Percentiles rank a stretch among this genome's conserved stretches.
Evolutionary conservation across 2,797 vertebrate species (phyloP).

Genomic region (Champsocephalus esox): DNA sequence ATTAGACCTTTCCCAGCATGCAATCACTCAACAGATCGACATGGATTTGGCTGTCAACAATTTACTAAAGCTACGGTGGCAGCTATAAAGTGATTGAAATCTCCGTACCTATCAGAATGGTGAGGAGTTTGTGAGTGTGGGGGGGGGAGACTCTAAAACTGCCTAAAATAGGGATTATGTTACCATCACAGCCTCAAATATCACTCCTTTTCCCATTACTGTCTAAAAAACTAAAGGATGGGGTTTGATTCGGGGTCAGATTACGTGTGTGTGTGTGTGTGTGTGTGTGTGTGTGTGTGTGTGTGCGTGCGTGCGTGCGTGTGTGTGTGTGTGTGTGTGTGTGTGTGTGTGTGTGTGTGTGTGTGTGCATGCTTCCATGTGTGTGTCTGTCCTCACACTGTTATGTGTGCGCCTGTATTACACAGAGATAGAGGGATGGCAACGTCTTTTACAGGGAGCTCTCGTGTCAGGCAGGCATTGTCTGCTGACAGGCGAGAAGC

Average conservation of each 20-base stretch:
- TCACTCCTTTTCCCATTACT: constrained; percentile 45
- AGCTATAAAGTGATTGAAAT: constrained; percentile 78
- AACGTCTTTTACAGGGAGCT: constrained; percentile 81
- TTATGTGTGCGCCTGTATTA: constrained; percentile 20
- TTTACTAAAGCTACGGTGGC: constrained; percentile 70
- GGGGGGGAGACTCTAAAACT: constrained; percentile 49
- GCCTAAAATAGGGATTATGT: constrained; percentile 74
- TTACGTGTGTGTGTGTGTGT: constrained; percentile 62
- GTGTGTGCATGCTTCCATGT: constrained; percentile 7
- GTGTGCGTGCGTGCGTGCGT: constrained; percentile 14
- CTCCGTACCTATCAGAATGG: constrained; percentile 48
- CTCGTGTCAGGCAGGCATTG: constrained; percentile 74
- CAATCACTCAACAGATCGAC: constrained; percentile 80
- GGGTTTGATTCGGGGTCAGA: constrained; percentile 79
- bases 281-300: constrained; percentile 15
- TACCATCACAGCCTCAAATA: constrained; percentile 42
- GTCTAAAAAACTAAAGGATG: constrained; percentile 70
- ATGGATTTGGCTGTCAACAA: constrained; percentile 76
- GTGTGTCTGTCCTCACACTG: constrained; percentile 6
- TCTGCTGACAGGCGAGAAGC: constrained; percentile 72
- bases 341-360: constrained; percentile 14
- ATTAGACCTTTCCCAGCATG: constrained; percentile 62
- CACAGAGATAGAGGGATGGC: constrained; percentile 57
- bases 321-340: neutral
- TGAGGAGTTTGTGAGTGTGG: constrained; percentile 31